Evolutionary conservation across 1,140 invertebrate genomes (phyloP).

Genomic region (Myzus persicae): DNA sequence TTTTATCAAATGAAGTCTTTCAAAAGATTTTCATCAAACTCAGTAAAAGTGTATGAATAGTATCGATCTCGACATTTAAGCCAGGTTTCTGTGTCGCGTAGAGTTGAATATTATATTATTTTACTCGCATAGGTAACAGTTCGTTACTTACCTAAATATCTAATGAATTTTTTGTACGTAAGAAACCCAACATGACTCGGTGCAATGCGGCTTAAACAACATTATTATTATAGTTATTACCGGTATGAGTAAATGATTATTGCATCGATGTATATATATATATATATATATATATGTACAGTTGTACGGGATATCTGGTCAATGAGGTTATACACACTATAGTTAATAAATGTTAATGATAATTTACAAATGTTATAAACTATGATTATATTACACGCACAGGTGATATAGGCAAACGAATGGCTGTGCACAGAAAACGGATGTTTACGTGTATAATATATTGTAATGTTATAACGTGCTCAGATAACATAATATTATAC

Average conservation of each 20-base stretch:
- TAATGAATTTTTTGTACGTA: background rate
- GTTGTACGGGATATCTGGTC: background rate
- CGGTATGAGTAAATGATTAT: background rate
- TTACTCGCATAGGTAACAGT: background rate
- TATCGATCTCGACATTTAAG: background rate
- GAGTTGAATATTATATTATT: background rate
- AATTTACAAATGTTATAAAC: background rate
- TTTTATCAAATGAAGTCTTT: no score
- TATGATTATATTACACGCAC: background rate
- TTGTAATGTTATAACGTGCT: background rate
- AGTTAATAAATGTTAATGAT: no score
- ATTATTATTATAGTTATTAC: background rate
- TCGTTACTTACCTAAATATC: background rate
- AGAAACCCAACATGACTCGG: background rate
- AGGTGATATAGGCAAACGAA: background rate
- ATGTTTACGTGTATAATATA: background rate
- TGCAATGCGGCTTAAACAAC: background rate
- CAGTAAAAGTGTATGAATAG: no score
- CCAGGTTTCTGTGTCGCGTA: background rate
- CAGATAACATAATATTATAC: background rate
- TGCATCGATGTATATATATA: no score
- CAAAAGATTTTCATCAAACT: no score
- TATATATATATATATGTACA: no score
- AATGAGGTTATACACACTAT: background rate
- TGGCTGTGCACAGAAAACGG: background rate